Evolutionary conservation across 2,797 vertebrate genomes (phyloP).

Genomic region (Micropoecilia bifurca): DNA sequence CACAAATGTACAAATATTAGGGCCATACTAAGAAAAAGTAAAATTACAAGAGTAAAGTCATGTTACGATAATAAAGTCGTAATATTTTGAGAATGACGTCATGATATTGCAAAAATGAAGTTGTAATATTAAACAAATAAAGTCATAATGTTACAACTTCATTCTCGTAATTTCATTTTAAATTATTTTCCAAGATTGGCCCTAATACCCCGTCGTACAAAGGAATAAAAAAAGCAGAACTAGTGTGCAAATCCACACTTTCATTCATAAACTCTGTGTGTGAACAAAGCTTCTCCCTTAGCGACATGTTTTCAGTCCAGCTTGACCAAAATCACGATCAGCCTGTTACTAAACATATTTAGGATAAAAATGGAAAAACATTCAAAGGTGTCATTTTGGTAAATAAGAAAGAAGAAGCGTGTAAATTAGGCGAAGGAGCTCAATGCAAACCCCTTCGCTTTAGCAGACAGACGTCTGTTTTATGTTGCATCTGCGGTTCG

Average conservation of each 20-base stretch:
- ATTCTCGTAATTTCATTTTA: too few relatives aligned
- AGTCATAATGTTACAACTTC: too few relatives aligned
- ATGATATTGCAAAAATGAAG: too few relatives aligned
- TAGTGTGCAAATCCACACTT: constrained; percentile 28
- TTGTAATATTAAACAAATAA: too few relatives aligned
- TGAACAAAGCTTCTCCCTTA: constrained; percentile 27
- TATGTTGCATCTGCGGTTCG: constrained; percentile 43
- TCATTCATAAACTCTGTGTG: constrained; percentile 32
- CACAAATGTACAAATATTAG: constrained; percentile 27
- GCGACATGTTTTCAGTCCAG: constrained; percentile 42
- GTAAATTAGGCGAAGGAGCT: constrained; percentile 36
- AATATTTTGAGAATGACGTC: too few relatives aligned
- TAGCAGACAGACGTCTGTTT: constrained; percentile 45
- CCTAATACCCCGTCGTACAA: too few relatives aligned
- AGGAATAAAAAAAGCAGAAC: constrained; percentile 20
- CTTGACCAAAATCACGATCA: constrained; percentile 45
- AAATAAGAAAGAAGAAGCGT: constrained; percentile 38
- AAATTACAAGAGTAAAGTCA: too few relatives aligned
- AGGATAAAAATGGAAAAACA: constrained; percentile 43
- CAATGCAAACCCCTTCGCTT: constrained; percentile 35
- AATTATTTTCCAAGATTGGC: too few relatives aligned
- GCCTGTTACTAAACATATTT: constrained; percentile 14
- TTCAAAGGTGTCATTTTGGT: constrained; percentile 55
- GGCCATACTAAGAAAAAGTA: too few relatives aligned
- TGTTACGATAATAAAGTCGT: too few relatives aligned